A percentile compares a stretch with the other conserved stretches of the same genome.
These are phyloP conservation scores for Amblyjoppa fuscipennis DNA, from an alignment of 2,888 invertebrate species.

Conservation along the genomic window DNA sequence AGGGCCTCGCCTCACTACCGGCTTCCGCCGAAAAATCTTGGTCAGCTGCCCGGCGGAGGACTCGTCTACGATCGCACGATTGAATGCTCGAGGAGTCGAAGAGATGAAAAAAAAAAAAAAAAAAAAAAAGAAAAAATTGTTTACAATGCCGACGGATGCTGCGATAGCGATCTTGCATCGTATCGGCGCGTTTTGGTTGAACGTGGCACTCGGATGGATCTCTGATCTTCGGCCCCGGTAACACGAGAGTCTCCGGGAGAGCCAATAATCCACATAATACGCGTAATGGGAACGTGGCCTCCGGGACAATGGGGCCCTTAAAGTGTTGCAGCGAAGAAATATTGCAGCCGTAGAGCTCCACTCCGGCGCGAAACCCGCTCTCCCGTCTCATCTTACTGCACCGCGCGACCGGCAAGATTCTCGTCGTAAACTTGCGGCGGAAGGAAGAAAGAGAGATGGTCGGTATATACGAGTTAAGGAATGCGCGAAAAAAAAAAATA, in stretches of 20 bases:
- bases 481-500: conserved; percentile 61
- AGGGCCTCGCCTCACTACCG: conserved; percentile 39
- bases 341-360: conserved; percentile 57
- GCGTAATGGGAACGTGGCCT: conserved; percentile 70
- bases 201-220: conserved; percentile 44
- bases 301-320: conserved; percentile 70
- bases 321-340: conserved; percentile 67
- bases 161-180: conserved; percentile 4
- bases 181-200: conserved; percentile 51
- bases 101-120: not conserved
- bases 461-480: conserved; percentile 47
- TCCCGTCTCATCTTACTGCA: conserved; percentile 63
- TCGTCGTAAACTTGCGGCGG: conserved; percentile 63
- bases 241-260: conserved; percentile 64
- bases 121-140: conserved; percentile 68
- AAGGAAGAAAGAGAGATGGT: conserved; percentile 62
- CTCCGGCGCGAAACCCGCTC: conserved; percentile 5
- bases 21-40: conserved; percentile 46
- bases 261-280: conserved; percentile 72
- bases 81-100: not conserved
- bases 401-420: conserved; percentile 2
- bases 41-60: conserved; percentile 47
- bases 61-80: not conserved
- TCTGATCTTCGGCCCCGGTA: conserved; percentile 65
- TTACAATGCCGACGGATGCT: conserved; percentile 78